Evolutionary conservation across 2,113 vertebrate species (phyloP).

Genomic region (Corythoichthys intestinalis): DNA sequence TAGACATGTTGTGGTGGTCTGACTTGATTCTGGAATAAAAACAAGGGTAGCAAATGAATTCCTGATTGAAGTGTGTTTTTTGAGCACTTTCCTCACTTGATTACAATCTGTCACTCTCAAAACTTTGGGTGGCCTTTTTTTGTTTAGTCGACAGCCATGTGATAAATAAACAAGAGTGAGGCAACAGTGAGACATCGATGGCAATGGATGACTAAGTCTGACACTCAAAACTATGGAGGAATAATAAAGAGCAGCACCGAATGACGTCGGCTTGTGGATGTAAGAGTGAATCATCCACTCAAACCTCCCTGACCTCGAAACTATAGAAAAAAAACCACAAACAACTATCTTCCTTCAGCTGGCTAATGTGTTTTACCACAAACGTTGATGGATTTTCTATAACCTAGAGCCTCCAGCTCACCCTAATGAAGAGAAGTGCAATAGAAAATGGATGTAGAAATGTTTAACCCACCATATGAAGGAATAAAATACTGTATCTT

Average conservation of each 20-base stretch:
- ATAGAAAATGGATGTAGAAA: neutral
- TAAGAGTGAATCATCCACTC: slow-evolving; percentile 3
- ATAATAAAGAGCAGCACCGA: neutral
- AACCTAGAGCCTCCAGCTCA: neutral
- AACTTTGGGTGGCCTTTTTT: neutral
- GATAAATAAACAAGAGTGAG: neutral
- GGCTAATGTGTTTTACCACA: no score
- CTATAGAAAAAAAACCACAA: neutral
- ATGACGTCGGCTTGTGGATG: neutral
- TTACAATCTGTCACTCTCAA: neutral
- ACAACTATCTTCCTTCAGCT: neutral
- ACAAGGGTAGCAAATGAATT: slow-evolving; percentile 60
- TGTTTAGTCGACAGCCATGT: neutral
- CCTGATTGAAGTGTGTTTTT: neutral
- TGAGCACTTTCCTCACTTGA: neutral
- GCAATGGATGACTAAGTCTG: neutral
- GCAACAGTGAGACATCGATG: slow-evolving; percentile 1
- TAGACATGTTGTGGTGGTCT: slow-evolving; percentile 66
- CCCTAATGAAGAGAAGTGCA: neutral
- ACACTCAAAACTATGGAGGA: neutral
- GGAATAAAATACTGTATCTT: neutral
- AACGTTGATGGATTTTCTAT: no score
- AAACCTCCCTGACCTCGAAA: neutral
- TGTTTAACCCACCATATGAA: neutral
- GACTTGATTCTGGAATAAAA: slow-evolving; percentile 76